These are phyloP conservation scores for Lasioglossum morio DNA, from an alignment of 2,888 invertebrate species.

Conservation along the genomic window DNA sequence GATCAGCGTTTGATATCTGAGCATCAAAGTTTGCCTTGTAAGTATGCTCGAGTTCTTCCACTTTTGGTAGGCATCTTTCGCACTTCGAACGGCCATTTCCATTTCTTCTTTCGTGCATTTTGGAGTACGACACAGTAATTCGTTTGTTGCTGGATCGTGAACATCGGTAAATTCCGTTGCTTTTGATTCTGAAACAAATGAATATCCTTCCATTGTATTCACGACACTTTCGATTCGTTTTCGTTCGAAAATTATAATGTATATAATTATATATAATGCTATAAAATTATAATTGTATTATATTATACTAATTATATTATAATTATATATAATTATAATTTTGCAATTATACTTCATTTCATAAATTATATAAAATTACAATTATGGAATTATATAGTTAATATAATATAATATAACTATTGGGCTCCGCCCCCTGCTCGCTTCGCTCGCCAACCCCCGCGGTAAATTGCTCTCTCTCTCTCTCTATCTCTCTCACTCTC, in stretches of 20 bases:
- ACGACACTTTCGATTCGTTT: neutral
- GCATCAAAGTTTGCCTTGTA: slow-evolving; percentile 96
- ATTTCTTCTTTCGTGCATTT: slow-evolving; percentile 95
- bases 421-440: too few species aligned
- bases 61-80: slow-evolving; percentile 90
- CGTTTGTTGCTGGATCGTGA: slow-evolving; percentile 97
- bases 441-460: too few species aligned
- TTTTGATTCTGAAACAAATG: slow-evolving; percentile 90
- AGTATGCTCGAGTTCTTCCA: slow-evolving; percentile 97
- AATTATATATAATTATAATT: too few species aligned
- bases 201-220: neutral
- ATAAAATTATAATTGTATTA: neutral
- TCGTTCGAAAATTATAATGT: neutral
- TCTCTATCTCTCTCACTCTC: too few species aligned
- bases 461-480: too few species aligned
- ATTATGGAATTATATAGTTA: too few species aligned
- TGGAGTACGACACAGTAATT: slow-evolving; percentile 93
- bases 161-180: slow-evolving; percentile 97
- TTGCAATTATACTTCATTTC: too few species aligned
- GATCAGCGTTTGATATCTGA: slow-evolving; percentile 87
- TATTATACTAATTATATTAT: too few species aligned
- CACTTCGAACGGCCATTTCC: slow-evolving; percentile 94
- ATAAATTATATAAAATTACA: too few species aligned
- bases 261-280: too few species aligned
- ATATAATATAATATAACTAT: too few species aligned